Percentiles rank a stretch among this genome's conserved stretches.
Evolutionary conservation across 2,113 vertebrate genomes (phyloP).

Genomic region (Myotis yumanensis): DNA sequence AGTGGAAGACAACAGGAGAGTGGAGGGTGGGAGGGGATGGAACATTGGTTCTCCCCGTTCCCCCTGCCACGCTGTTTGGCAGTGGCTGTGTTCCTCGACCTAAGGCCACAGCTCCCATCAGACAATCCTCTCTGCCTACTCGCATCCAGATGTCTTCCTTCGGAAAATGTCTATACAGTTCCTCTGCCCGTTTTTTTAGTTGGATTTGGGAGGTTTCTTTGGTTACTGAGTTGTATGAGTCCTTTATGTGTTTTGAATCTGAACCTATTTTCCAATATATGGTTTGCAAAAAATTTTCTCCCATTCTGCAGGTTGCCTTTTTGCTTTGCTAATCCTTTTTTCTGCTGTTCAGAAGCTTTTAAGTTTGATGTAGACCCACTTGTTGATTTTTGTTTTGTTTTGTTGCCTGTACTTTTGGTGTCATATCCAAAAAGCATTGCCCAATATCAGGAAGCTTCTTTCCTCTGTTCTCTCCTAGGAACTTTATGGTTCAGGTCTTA

Average conservation of each 20-base stretch:
- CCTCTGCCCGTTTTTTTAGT: background rate
- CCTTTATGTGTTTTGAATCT: background rate
- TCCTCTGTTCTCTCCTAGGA: background rate
- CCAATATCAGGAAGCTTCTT: background rate
- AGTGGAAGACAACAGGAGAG: background rate
- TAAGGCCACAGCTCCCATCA: background rate
- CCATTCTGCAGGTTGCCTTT: background rate
- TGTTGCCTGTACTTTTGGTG: background rate
- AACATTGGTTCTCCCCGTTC: background rate
- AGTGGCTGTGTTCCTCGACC: background rate
- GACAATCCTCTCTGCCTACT: background rate
- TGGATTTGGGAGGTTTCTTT: background rate
- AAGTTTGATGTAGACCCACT: background rate
- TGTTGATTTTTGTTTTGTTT: background rate
- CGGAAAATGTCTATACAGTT: background rate
- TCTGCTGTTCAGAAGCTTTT: background rate
- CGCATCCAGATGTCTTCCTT: background rate
- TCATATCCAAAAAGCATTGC: background rate
- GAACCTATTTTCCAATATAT: background rate
- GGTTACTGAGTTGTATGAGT: background rate
- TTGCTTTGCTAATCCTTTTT: background rate
- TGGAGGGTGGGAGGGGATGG: background rate
- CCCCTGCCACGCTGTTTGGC: background rate
- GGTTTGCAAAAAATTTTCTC: conserved; percentile 7
- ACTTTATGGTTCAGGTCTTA: background rate